Base-by-base conservation (phyloP, 2,113 vertebrate species). In the Euleptes europaea region DNA sequence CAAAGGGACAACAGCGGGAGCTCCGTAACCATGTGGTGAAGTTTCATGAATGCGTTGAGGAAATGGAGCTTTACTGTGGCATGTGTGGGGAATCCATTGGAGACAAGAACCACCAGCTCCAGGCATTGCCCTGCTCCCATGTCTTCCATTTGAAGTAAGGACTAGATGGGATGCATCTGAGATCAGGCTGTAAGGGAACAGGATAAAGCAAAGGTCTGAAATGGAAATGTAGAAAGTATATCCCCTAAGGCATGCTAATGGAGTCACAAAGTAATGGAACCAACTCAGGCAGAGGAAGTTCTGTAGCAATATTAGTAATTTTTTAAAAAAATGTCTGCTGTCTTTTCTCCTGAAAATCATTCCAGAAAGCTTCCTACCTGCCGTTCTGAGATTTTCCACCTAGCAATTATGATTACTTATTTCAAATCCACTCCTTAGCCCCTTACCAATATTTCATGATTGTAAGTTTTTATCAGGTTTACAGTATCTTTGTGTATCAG, bases 81-180 rank as follows among this genome's bases (percentile, higher is more conserved):
- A 97, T 99, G 97, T 99, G 99, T 12, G 99, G 99, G 2, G 99
- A 99, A 95, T 98, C 98, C 91, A 98, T 99, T 0, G 99, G 99
- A 35, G 98, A 99, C 95, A 97, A 95, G 93, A 98, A 99, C 95
- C 97, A 97, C 93, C 98, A 98, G 93, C 97, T 99, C 85, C 99
- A 99, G 96, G 98, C 99, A 2, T 93, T 99, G 91, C 99, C 98
- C 85, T 99, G 99, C 92, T 99, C 99, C 80, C 99, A 99, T 86
- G 97, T 99, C 92, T 99, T 99, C 95, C 99, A 99, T 92, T 97
- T 98, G 83, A 98, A 98, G 99, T 99, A 95, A 90, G 88, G 97
- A 91, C 33, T 54, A 78, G 35, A 28, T 69, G 38, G 1, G 67
- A 8, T 54, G n/a, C 1, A 26, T 51, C 33, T 40, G 66, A 35